Evolutionary conservation across 2,888 invertebrate species (phyloP), one percentile per base, ranked within the genome.

Genomic region (Phasia obesa): DNA sequence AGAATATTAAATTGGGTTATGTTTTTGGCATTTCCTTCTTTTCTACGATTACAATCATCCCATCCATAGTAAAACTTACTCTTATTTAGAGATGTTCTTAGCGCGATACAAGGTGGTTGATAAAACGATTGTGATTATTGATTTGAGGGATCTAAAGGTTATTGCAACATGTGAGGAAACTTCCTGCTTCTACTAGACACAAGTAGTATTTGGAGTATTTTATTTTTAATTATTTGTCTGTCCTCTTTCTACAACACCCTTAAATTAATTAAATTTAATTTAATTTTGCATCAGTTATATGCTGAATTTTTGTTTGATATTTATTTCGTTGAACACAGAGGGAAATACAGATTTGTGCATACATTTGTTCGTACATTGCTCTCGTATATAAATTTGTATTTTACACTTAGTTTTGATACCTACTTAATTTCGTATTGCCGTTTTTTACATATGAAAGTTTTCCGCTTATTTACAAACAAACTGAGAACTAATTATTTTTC

Each of bases 261-360:
- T 13, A 55, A 42, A 42, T 55, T 69, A 44, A 69, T 69, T 69
- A 44, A 42, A 42, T 55, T 55, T 69, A 44, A 69, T 69, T 69
- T 42, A 42, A 69, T 55, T 69, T 44, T 17, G 27, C 44, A 55
- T 44, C 27, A 42, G 27, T 19, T 27, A 25, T 31, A 31, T 44
- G 38, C 15, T 4, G n/a, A n/a, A 3, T n/a, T 15, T 0, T 38
- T 38, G 0, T 27, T 27, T 11, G 11, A 9, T 38, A 38, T 38
- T 38, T 38, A 38, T 42, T 42, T n/a, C 3, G 13, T 42, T 4
- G n/a, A 42, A 42, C 2, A 13, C 38, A 42, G 2, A 42, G 13
- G 38, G 38, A 15, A 42, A n/a, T 13, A n/a, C 13, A 42, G 1
- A 42, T 15, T 4, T 27, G 6, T 27, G 3, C 4, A 35, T 11